Conservation (phyloP, 2,888 invertebrate genomes). For the Hymenopus coronatus region DNA sequence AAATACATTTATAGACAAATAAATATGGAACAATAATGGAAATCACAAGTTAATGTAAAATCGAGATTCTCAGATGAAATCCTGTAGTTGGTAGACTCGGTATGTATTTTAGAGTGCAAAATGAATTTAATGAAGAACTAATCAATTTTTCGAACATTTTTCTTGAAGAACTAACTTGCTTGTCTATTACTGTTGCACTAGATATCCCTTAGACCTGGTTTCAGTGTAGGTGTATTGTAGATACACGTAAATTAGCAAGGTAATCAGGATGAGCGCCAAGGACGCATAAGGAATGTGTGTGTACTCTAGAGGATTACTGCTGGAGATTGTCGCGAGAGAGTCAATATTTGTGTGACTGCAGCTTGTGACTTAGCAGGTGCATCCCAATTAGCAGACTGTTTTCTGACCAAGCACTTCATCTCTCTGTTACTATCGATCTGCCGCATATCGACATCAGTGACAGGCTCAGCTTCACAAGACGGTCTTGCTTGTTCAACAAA, state of each 20-base stretch:
- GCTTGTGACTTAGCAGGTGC: not conserved
- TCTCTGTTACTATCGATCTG: not conserved
- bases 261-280: not conserved
- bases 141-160: too few relatives aligned
- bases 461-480: not conserved
- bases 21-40: too few relatives aligned
- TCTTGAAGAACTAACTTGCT: too few relatives aligned
- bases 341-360: slow-evolving; percentile 19
- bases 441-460: not conserved
- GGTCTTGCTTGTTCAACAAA: not conserved
- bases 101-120: too few relatives aligned
- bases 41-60: too few relatives aligned
- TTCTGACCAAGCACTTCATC: slow-evolving; percentile 28
- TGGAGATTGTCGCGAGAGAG: not conserved
- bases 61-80: too few relatives aligned
- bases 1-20: too few relatives aligned
- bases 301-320: not conserved
- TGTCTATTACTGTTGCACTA: too few relatives aligned
- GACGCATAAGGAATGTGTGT: not conserved
- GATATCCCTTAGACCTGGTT: too few relatives aligned
- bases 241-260: not conserved
- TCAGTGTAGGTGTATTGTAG: too few relatives aligned
- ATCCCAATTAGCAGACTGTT: slow-evolving; percentile 27
- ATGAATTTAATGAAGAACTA: too few relatives aligned
- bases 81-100: too few relatives aligned